Percentiles rank a stretch among this genome's conserved stretches.
phyloP scores from a whole-genome alignment of 2,113 vertebrate species.

The Recurvirostra avosetta region DNA sequence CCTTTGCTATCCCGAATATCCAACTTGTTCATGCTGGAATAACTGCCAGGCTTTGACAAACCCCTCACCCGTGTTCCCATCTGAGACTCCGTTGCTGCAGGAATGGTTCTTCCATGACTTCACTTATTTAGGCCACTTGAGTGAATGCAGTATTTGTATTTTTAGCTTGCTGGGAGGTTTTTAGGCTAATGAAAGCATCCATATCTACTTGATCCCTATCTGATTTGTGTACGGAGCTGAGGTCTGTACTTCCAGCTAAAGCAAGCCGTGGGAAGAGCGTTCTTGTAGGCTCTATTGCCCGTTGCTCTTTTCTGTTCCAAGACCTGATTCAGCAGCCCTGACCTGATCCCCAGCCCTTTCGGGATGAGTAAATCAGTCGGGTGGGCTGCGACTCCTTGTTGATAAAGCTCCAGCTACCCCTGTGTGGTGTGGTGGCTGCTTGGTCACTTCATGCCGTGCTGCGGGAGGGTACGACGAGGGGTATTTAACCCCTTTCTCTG shows the following conservation, averaged over 20 bases:
- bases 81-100: neutral
- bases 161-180: neutral
- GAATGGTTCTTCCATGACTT: neutral
- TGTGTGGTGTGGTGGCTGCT: neutral
- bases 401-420: neutral
- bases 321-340: neutral
- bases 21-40: neutral
- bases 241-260: neutral
- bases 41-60: neutral
- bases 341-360: neutral
- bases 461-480: accelerated
- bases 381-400: neutral
- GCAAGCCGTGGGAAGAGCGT: neutral
- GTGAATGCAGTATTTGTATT: neutral
- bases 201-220: accelerated
- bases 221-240: accelerated
- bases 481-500: neutral
- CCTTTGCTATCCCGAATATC: neutral
- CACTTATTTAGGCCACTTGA: neutral
- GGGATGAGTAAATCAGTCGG: neutral
- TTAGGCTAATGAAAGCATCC: neutral
- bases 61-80: neutral
- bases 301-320: neutral
- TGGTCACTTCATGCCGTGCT: neutral
- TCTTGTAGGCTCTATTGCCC: neutral